phyloP scores from a whole-genome alignment of 2,888 invertebrate genomes.

The Erynnis tages region DNA sequence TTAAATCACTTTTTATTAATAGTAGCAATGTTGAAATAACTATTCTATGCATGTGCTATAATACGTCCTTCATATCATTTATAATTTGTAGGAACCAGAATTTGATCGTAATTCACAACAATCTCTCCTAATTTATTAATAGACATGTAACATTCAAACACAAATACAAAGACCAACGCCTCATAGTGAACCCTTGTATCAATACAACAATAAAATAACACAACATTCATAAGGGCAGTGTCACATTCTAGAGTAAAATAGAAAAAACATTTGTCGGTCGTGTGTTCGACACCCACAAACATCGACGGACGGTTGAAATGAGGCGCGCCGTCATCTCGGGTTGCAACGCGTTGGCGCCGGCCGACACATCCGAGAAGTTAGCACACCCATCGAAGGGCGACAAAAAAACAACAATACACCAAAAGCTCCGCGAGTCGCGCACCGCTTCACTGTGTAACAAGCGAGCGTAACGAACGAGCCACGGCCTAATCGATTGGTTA shows the following conservation, averaged over 20 bases:
- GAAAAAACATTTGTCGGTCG: constrained; percentile 46
- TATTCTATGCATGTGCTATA: no score
- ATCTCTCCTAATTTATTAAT: no score
- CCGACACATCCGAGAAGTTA: constrained; percentile 63
- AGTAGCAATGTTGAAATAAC: no score
- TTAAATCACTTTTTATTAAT: no score
- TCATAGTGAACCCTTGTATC: constrained; percentile 11
- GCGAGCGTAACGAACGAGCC: constrained; percentile 60
- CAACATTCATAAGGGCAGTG: constrained; percentile 32
- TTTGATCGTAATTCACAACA: no score
- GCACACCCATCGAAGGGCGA: constrained; percentile 57
- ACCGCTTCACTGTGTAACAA: constrained; percentile 67
- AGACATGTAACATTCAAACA: no score
- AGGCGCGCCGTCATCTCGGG: constrained; percentile 73
- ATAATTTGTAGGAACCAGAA: no score
- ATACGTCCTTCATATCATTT: no score
- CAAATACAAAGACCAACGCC: neutral
- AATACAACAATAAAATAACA: constrained; percentile 20
- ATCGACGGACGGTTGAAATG: constrained; percentile 73
- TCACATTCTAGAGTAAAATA: constrained; percentile 50
- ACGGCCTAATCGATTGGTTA: constrained; percentile 47
- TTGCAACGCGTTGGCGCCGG: constrained; percentile 68
- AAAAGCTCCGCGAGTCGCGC: constrained; percentile 54
- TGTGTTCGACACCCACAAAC: constrained; percentile 66
- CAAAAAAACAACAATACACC: constrained; percentile 58